A percentile compares a stretch with the other conserved stretches of the same genome.
Evolutionary conservation across 64 coral and sea anemone genomes (phyloP).

Genomic region (Exaiptasia diaphana): DNA sequence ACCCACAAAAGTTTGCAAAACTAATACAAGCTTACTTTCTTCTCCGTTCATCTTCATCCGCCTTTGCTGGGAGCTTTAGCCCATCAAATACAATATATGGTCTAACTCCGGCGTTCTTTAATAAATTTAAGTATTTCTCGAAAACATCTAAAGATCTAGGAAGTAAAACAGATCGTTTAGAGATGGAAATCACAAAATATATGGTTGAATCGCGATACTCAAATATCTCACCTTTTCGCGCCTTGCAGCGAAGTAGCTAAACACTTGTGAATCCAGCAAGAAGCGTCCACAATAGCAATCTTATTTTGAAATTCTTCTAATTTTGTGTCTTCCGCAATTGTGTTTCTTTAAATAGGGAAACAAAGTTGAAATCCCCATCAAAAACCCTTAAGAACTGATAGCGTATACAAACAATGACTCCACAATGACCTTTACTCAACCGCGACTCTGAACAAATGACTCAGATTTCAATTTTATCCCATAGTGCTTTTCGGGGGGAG

Average conservation of each 20-base stretch:
- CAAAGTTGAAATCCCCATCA: too few species aligned
- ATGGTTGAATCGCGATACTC: background rate
- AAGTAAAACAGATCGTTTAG: background rate
- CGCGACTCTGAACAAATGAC: background rate
- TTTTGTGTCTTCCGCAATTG: background rate
- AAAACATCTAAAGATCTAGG: conserved; percentile 16
- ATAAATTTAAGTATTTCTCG: background rate
- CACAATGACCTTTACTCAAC: background rate
- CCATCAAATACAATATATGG: conserved; percentile 49
- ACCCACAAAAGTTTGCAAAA: background rate
- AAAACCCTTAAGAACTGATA: background rate
- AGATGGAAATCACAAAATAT: background rate
- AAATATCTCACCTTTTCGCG: background rate
- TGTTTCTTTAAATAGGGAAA: conserved; percentile 16
- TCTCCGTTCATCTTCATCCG: background rate
- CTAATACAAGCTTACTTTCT: background rate
- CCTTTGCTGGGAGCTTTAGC: conserved; percentile 18
- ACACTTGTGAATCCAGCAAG: conserved; percentile 35
- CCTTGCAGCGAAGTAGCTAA: conserved; percentile 2
- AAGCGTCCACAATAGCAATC: conserved; percentile 6
- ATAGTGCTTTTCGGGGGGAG: background rate
- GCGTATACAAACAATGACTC: background rate
- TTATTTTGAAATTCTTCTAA: background rate
- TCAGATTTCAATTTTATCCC: background rate
- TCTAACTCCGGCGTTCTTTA: conserved; percentile 14